Base-by-base conservation (phyloP, 2,888 invertebrate genomes). In the Drosophila phalerata region DNA sequence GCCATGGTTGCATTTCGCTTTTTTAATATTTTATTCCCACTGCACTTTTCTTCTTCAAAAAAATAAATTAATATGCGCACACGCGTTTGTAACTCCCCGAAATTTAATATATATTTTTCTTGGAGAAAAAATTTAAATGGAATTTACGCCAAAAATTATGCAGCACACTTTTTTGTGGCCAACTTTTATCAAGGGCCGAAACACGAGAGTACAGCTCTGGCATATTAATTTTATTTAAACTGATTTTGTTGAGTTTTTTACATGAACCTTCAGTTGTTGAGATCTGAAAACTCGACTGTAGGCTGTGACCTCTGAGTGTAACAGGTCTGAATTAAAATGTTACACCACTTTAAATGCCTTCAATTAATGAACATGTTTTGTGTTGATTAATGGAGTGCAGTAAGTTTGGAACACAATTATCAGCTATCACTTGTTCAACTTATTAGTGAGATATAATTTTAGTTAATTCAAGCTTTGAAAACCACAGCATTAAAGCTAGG, bases 101-200 rank as follows among this genome's bases (percentile, higher is more conserved):
- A 42, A 28, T 49, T 47, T 60, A 65, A 60, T 60, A 65, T 67
- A 60, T 60, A 65, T 63, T 22, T 22, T 63, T 73, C 82, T 78
- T 78, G 73, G 78, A 78, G 69, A 67, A 85, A 73, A 79, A 82
- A 67, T 69, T 72, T 56, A 85, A 88, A 84, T 84, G 88, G 67
- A 84, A 84, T 84, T 79, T 74, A 60, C 77, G 83, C 83, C 83
- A 64, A 77, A 84, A 86, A 85, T 75, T 84, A 78, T 84, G 77
- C 81, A 72, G 58, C 76, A 52, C 48, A 51, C 60, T 55, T 58
- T 47, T 47, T 48, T 32, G 37, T 19, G 15, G 40, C 15, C 43
- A 64, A 60, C 56, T 69, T 63, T 65, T 47, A 28, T 25, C 22
- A 37, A 37, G 37, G 40, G 42, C 55, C 37, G 11, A 43, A 57